Conservation (phyloP, 1,140 invertebrate species). For the Galleria mellonella region DNA sequence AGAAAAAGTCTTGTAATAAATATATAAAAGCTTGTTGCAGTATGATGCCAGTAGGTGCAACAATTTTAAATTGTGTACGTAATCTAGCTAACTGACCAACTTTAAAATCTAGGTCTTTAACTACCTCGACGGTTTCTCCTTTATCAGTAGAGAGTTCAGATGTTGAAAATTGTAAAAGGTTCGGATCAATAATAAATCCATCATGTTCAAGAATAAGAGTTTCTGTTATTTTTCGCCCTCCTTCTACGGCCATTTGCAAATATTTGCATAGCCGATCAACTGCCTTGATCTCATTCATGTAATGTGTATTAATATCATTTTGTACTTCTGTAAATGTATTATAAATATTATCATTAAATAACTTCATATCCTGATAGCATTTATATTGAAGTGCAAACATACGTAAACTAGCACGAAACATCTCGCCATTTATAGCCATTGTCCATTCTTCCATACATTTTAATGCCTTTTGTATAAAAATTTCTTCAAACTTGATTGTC, state of each 20-base stretch:
- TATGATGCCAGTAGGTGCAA: conserved; percentile 73
- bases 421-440: conserved; percentile 72
- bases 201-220: conserved; percentile 66
- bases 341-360: conserved; percentile 57
- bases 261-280: conserved; percentile 73
- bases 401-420: conserved; percentile 59
- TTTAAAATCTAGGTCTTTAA: conserved; percentile 58
- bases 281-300: conserved; percentile 72
- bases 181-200: conserved; percentile 58
- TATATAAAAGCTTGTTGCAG: conserved; percentile 72
- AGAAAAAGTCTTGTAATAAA: conserved; percentile 75
- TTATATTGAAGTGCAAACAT: conserved; percentile 56
- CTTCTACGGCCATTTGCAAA: conserved; percentile 75
- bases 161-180: conserved; percentile 49
- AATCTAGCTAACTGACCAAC: conserved; percentile 70
- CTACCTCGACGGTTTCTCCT: conserved; percentile 28
- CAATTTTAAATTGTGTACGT: conserved; percentile 64
- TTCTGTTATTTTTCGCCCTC: conserved; percentile 58
- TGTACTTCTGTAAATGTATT: conserved; percentile 61
- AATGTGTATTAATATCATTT: conserved; percentile 68
- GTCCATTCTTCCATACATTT: conserved; percentile 74
- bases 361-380: conserved; percentile 57
- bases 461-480: conserved; percentile 45
- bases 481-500: conserved; percentile 41
- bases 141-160: conserved; percentile 13